Evolutionary conservation across 2,888 invertebrate genomes (phyloP).

Genomic region (Hypena proboscidalis): DNA sequence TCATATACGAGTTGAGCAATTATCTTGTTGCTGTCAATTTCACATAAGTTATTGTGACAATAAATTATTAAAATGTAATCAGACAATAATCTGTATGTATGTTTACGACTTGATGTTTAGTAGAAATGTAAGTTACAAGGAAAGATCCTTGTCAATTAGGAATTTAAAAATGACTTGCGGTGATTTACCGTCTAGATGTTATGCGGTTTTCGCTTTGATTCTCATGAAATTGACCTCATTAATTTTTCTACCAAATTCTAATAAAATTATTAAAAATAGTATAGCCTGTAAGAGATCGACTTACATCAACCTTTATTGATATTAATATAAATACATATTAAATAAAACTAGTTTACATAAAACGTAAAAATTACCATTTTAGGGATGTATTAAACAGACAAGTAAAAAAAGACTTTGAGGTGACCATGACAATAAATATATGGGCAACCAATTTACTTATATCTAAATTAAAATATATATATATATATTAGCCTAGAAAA

Average conservation of each 20-base stretch:
- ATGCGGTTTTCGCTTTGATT: constrained; percentile 49
- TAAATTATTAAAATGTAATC: constrained; percentile 58
- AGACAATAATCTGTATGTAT: constrained; percentile 65
- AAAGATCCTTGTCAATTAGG: constrained; percentile 45
- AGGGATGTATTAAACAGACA: no score
- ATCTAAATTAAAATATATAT: no score
- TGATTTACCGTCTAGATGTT: constrained; percentile 34
- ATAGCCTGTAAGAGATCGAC: no score
- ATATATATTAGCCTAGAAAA: no score
- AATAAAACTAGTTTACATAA: no score
- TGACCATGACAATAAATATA: no score
- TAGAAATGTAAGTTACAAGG: constrained; percentile 55
- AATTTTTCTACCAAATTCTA: constrained; percentile 23
- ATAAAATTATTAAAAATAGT: no score
- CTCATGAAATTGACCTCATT: constrained; percentile 15
- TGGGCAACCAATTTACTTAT: no score
- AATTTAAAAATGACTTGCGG: constrained; percentile 43
- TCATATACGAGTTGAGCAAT: constrained; percentile 73
- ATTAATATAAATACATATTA: no score
- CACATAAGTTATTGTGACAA: constrained; percentile 55
- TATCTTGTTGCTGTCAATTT: constrained; percentile 75
- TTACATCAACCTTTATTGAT: no score
- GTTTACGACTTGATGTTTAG: constrained; percentile 69
- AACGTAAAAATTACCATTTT: no score
- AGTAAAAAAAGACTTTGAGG: no score